Percentiles rank a stretch among this genome's conserved stretches.
Conservation (phyloP, 2,888 invertebrate species). For the Hipparchia sbordonii region DNA sequence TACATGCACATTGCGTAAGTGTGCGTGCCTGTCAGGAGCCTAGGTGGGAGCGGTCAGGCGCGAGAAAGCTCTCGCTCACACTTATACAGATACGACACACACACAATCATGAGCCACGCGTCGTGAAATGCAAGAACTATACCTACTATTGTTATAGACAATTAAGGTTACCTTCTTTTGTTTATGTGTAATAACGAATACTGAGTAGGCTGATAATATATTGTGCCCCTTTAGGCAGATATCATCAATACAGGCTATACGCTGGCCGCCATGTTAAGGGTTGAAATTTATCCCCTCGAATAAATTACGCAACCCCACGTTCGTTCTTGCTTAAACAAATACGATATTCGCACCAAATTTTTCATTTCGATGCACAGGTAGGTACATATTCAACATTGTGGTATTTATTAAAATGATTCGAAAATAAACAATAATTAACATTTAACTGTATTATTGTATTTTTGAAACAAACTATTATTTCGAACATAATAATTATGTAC, state of each 20-base stretch:
- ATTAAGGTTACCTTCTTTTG: background rate
- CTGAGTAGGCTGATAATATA: conserved; percentile 36
- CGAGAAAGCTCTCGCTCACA: too few relatives aligned
- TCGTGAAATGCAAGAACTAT: too few relatives aligned
- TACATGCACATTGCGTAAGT: too few relatives aligned
- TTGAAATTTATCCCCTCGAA: conserved; percentile 71
- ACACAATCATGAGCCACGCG: too few relatives aligned
- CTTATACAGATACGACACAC: too few relatives aligned
- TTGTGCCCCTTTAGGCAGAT: conserved; percentile 47
- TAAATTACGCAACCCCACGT: conserved; percentile 62
- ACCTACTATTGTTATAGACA: too few relatives aligned
- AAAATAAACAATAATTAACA: too few relatives aligned
- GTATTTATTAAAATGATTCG: background rate
- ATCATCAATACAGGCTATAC: conserved; percentile 61
- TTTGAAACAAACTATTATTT: too few relatives aligned
- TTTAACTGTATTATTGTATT: too few relatives aligned
- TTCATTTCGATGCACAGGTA: conserved; percentile 54
- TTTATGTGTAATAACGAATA: conserved; percentile 13
- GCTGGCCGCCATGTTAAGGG: conserved; percentile 57
- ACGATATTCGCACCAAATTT: conserved; percentile 71
- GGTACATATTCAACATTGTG: background rate
- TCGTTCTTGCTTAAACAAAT: conserved; percentile 69
- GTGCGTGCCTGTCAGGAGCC: too few relatives aligned
- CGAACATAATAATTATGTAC: too few relatives aligned
- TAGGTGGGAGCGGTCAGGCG: too few relatives aligned